Base-by-base conservation (phyloP, 2,888 invertebrate genomes). In the Ferdinandea cuprea region DNA sequence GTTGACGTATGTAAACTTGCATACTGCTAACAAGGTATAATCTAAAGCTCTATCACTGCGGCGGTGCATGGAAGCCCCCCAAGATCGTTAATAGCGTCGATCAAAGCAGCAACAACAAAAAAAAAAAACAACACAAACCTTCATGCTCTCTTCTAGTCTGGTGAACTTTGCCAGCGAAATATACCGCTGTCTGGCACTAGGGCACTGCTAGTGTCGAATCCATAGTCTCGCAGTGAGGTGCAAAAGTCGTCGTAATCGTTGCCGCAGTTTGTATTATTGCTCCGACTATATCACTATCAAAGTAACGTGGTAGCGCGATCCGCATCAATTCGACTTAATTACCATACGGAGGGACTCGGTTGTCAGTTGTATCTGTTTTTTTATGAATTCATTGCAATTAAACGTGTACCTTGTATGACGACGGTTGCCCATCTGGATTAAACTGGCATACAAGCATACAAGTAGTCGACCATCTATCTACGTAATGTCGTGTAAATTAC, bases 121-220 rank as follows among this genome's bases (percentile, higher is more conserved):
- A 48, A 50, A 58, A 63, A 46, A 48, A 44, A 56, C 46, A 19
- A 32, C 13, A 30, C 17, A 54, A 61, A 61, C 71, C 65, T 77
- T 54, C 77, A 25, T 72, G 63, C 83, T 63, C 66, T 61, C 66
- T 71, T 61, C 66, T 71, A 50, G 65, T 74, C 59, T 59, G 81
- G 66, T 83, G 81, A 83, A 83, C 77, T 77, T 83, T 83, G 77
- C 66, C 77, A 83, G 50, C 72, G 77, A 42, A 76, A 66, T 61
- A 58, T 46, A 46, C 71, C 71, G 25, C 65, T 54, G 65, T 77
- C 65, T 59, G 59, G 71, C 61, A 72, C 68, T 78, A 68, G 78
- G 72, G 83, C 83, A 68, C 30, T 68, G 63, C 78, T 78, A 83
- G 83, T 83, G 66, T 83, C 78, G 56, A 83, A 73, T 68, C 63